Evolutionary conservation across 2,888 invertebrate species (phyloP).

Genomic region (Stenchaetothrips biformis): DNA sequence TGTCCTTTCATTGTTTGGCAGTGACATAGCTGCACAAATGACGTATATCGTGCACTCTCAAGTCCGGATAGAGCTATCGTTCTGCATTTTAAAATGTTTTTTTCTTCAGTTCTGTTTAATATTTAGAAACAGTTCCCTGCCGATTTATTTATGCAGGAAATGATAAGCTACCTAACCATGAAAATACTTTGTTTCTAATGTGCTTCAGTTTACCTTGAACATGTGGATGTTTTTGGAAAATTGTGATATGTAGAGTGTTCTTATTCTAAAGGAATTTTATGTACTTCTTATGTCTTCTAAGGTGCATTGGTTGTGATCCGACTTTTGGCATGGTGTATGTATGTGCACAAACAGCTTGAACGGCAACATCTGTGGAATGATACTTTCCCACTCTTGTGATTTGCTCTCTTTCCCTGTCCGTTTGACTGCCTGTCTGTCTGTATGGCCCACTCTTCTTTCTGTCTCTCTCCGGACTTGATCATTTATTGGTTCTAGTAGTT

Average conservation of each 20-base stretch:
- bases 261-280: background rate
- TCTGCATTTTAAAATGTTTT: background rate
- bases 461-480: conserved; percentile 18
- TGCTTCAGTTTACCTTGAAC: too few species aligned
- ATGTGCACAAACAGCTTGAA: background rate
- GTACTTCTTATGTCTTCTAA: background rate
- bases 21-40: conserved; percentile 24
- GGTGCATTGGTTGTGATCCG: background rate
- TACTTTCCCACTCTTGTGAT: background rate
- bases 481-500: conserved; percentile 24
- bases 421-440: too few species aligned
- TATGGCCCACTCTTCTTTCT: too few species aligned
- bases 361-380: background rate
- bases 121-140: too few species aligned
- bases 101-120: background rate
- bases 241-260: background rate
- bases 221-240: background rate
- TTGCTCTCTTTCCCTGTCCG: too few species aligned
- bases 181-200: too few species aligned
- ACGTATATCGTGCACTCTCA: background rate
- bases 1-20: conserved; percentile 2
- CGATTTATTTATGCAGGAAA: too few species aligned
- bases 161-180: too few species aligned
- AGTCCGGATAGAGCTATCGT: background rate
- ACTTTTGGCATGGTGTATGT: background rate